These are phyloP conservation scores for Microdon myrmicae DNA, from an alignment of 2,888 invertebrate genomes.

Conservation along the genomic window DNA sequence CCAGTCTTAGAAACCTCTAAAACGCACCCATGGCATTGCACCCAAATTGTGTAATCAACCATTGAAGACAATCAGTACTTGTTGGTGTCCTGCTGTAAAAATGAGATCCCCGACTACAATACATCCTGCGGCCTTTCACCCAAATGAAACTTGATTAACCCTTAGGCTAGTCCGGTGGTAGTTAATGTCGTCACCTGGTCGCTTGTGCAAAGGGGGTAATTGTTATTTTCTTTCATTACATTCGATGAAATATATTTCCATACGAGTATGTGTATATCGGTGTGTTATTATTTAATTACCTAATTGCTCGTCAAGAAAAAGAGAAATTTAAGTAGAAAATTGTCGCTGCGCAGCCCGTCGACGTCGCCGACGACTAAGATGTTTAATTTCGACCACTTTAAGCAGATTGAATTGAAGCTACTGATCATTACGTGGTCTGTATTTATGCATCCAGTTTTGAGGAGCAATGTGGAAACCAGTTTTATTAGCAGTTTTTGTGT, in stretches of 20 bases:
- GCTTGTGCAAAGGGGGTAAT: slow-evolving; percentile 34
- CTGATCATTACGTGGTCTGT: slow-evolving; percentile 45
- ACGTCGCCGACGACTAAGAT: slow-evolving; percentile 18
- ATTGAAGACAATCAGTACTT: slow-evolving; percentile 9
- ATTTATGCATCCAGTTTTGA: slow-evolving; percentile 40
- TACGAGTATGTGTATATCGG: background rate
- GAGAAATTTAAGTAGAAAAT: slow-evolving; percentile 15
- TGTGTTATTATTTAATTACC: slow-evolving; percentile 42
- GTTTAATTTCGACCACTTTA: slow-evolving; percentile 31
- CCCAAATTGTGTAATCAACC: slow-evolving; percentile 42
- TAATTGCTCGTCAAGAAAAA: slow-evolving; percentile 29
- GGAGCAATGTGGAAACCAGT: slow-evolving; percentile 26
- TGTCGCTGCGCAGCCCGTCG: background rate
- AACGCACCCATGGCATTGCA: slow-evolving; percentile 44
- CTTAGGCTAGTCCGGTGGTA: slow-evolving; percentile 29
- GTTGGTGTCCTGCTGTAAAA: slow-evolving; percentile 46
- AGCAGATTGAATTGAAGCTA: slow-evolving; percentile 45
- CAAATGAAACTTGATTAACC: slow-evolving; percentile 40
- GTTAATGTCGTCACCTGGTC: slow-evolving; percentile 45
- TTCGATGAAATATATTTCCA: slow-evolving; percentile 20
- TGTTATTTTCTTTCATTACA: slow-evolving; percentile 32
- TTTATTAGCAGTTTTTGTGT: slow-evolving; percentile 37
- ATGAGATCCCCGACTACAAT: slow-evolving; percentile 20
- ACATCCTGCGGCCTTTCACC: slow-evolving; percentile 38
- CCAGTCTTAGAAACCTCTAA: background rate